These are phyloP conservation scores for Oligia fasciuncula DNA, from an alignment of 2,888 invertebrate species.

Conservation along the genomic window DNA sequence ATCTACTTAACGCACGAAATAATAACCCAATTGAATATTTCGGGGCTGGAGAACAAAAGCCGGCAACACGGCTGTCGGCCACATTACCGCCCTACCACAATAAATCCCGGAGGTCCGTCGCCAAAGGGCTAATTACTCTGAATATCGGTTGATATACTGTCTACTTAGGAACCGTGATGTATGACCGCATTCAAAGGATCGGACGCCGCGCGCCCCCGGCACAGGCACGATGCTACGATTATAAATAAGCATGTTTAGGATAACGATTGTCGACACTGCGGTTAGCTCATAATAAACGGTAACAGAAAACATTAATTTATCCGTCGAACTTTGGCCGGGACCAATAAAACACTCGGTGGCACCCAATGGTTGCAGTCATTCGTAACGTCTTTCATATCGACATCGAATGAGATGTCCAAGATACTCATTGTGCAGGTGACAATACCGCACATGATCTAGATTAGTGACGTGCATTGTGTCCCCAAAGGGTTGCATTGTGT, in stretches of 20 bases:
- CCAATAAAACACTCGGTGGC: constrained; percentile 45
- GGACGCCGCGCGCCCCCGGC: constrained; percentile 85
- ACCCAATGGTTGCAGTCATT: constrained; percentile 48
- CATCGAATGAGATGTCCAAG: constrained; percentile 79
- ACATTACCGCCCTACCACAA: constrained; percentile 88
- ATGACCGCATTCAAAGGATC: constrained; percentile 87
- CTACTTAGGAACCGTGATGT: constrained; percentile 89
- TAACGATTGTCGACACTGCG: constrained; percentile 81
- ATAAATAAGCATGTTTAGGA: constrained; percentile 88
- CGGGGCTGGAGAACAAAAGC: constrained; percentile 85
- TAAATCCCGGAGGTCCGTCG: constrained; percentile 89
- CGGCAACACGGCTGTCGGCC: constrained; percentile 87
- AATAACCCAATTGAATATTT: constrained; percentile 86
- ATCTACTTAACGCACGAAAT: constrained; percentile 71
- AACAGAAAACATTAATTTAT: constrained; percentile 63
- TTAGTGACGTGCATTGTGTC: constrained; percentile 82
- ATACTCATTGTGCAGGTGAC: constrained; percentile 64
- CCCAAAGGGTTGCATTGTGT: constrained; percentile 84
- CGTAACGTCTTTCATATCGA: constrained; percentile 73
- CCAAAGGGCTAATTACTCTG: constrained; percentile 89
- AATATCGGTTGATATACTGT: constrained; percentile 89
- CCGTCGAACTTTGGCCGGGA: constrained; percentile 40
- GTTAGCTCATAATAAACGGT: constrained; percentile 62
- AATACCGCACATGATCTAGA: constrained; percentile 83
- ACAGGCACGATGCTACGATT: constrained; percentile 81